phyloP scores from a whole-genome alignment of 2,113 vertebrate genomes.

The Saguinus midas region DNA sequence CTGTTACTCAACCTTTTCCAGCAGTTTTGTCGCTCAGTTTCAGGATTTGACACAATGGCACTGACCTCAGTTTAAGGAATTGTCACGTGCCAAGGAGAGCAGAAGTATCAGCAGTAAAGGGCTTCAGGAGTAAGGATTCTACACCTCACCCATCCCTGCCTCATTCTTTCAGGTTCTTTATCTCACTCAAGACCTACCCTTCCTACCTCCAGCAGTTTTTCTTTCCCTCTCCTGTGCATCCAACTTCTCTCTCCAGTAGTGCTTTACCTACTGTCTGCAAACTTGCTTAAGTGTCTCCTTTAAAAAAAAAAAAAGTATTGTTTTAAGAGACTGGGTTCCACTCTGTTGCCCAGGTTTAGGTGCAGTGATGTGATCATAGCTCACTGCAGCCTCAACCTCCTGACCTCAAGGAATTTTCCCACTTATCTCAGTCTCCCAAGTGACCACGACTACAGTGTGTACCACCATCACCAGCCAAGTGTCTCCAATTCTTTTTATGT shows the following conservation, averaged over 20 bases:
- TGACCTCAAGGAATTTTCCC: too few species aligned
- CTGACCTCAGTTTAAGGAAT: neutral
- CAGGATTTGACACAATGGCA: neutral
- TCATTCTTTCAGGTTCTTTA: neutral
- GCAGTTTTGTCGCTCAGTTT: neutral
- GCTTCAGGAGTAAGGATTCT: neutral
- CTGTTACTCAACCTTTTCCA: too few species aligned
- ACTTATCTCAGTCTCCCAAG: too few species aligned
- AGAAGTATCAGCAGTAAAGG: neutral
- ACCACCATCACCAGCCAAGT: too few species aligned
- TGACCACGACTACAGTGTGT: too few species aligned
- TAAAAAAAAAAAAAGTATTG: too few species aligned
- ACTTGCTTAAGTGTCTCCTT: neutral
- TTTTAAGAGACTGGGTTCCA: too few species aligned
- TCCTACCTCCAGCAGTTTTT: neutral
- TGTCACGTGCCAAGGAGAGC: fast-evolving
- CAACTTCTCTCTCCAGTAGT: neutral
- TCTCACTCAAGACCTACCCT: too few species aligned
- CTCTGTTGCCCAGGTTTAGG: too few species aligned
- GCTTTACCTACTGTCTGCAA: neutral
- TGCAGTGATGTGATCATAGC: too few species aligned
- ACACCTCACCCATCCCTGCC: neutral
- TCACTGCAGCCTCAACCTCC: too few species aligned
- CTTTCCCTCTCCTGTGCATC: neutral
- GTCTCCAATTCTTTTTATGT: too few species aligned